Evolutionary conservation across 2,888 invertebrate species (phyloP), one percentile per base, ranked within the genome.

Genomic region (Vesta saturnalis): DNA sequence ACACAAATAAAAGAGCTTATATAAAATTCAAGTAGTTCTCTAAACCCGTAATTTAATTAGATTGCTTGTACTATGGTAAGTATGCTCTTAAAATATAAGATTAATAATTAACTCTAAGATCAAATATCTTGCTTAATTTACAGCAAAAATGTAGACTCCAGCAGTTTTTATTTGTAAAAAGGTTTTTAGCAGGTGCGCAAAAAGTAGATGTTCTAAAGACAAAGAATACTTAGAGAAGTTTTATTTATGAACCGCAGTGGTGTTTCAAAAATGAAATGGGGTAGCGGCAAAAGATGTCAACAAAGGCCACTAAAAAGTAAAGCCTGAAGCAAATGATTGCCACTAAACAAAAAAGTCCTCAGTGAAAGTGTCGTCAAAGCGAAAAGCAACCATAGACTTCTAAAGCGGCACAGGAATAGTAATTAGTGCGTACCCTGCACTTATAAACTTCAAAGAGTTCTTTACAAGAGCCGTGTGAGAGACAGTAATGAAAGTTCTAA

Each of bases 401-500:
- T 66, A 62, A 69, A 66, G 66, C 66, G 59, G 62, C 21, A 66
- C 62, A 59, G 56, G 66, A 69, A 66, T 72, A 72, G 64, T 72
- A 72, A 70, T 72, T 72, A 72, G 70, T 72, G 72, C 72, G 69
- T 70, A 64, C 67, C 54, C 64, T 70, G 64, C 64, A 70, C 72
- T 72, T 57, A 55, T 16, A 21, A 61, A 72, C 70, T 59, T 72
- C 72, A 72, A 72, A 72, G 72, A 66, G 58, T 65, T 66, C 62
- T 66, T 69, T 69, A 47, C 55, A 66, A 54, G 35, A 59, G 52
- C 61, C 49, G 58, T 62, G 65, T 56, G 57, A 58, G 47, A 58
- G 59, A 65, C 58, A 61, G 57, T 47, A 54, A 52, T 63, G 46
- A 64, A 59, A 62, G 62, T 55, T 63, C 68, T 68, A 68, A 68